Conservation (phyloP, 1,140 invertebrate genomes). For the Leptoteleia sp. region DNA sequence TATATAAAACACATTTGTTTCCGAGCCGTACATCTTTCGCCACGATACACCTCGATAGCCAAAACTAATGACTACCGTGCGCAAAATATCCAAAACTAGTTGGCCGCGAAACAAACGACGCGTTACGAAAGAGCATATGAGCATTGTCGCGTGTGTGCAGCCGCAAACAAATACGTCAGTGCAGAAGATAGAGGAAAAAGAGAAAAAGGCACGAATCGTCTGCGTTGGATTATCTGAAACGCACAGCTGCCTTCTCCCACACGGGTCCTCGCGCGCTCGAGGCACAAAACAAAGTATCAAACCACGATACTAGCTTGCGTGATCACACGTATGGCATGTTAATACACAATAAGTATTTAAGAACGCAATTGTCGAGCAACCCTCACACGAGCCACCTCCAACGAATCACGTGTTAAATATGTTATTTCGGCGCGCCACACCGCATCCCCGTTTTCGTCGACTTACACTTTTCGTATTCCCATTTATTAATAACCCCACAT, state of each 20-base stretch:
- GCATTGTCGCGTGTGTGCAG: conserved; percentile 57
- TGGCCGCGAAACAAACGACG: conserved; percentile 22
- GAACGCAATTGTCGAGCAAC: conserved; percentile 65
- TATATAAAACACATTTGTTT: too few species aligned
- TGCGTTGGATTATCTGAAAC: conserved; percentile 71
- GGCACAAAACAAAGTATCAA: conserved; percentile 70
- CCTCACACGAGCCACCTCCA: conserved; percentile 38
- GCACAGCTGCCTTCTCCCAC: conserved; percentile 77
- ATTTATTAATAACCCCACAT: conserved; percentile 52
- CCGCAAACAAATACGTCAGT: conserved; percentile 47
- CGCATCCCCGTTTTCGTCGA: conserved; percentile 28
- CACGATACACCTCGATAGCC: too few species aligned
- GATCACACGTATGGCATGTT: conserved; percentile 77
- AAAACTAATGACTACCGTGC: too few species aligned
- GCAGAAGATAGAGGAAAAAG: conserved; percentile 42
- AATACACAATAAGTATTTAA: conserved; percentile 78
- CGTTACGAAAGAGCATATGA: conserved; percentile 39
- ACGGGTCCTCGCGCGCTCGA: conserved; percentile 67
- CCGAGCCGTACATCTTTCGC: too few species aligned
- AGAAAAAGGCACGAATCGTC: conserved; percentile 61
- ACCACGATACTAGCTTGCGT: conserved; percentile 74
- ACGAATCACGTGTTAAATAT: conserved; percentile 57
- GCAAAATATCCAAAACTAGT: conserved; percentile 22
- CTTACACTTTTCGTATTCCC: conserved; percentile 29
- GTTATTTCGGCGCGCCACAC: conserved; percentile 17